Base-by-base conservation (phyloP, 2,797 vertebrate species). In the Sebastes vulpes region DNA sequence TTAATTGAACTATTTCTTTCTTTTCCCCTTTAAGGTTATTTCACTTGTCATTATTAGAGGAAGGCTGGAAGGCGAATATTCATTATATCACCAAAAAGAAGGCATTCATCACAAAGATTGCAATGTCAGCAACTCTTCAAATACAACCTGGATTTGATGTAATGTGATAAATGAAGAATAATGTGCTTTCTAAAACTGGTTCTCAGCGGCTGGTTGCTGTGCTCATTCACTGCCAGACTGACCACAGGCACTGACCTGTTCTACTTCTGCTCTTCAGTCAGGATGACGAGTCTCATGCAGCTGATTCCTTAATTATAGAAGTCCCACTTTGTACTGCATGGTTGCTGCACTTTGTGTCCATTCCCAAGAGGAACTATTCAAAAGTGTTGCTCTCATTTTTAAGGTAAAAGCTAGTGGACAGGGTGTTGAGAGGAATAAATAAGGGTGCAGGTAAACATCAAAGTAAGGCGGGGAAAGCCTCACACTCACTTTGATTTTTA, bases 61-160 rank as follows among this genome's bases (percentile, higher is more conserved):
- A 78, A 87, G 77, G 65, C 75, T 16, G 16, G 46, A 73, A 72
- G 86, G 59, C 68, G 87, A 79, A 77, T 70, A 74, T 79, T 85
- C 72, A 87, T 85, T 72, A 75, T 50, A 76, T 83, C 48, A 72
- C 57, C 66, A 63, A 81, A 77, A 85, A 54, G 64, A 65, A 81
- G 63, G 23, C 71, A 86, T 90, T 81, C 42, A 75, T 89, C 69
- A 88, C 59, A 31, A 57, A 83, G 70, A 82, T 65, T 84, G 74
- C 46, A 65, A 67, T 89, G 80, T 87, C 77, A 74, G 52, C 38
- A 74, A 76, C 58, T 82, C 52, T 42, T 84, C 68, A 78, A 54
- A 84, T 65, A 12, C 46, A 70, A 74, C 74, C 57, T 67, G 69
- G 46, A 75, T 61, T 69, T 53, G 56, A 79, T 77, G 65, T 42